Conservation (phyloP, 2,797 vertebrate genomes). For the Enteromius afrohamiltoni region DNA sequence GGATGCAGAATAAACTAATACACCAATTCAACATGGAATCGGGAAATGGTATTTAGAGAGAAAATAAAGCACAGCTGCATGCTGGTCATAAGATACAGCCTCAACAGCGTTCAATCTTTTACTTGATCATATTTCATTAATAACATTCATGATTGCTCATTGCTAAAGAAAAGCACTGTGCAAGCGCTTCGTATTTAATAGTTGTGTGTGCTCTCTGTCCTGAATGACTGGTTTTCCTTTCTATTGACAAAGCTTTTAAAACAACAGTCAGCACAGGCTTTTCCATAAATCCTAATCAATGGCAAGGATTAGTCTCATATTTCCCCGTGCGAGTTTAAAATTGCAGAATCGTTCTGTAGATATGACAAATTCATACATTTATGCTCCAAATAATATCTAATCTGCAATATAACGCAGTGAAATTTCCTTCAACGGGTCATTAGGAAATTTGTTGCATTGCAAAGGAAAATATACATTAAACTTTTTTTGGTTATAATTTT, state of each 20-base stretch:
- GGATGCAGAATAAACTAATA: conserved; percentile 63
- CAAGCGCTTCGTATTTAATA: conserved; percentile 54
- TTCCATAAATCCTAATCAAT: conserved; percentile 29
- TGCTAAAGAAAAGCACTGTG: conserved; percentile 26
- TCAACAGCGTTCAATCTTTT: background rate
- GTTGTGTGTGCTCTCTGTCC: conserved; percentile 53
- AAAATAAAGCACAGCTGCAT: background rate
- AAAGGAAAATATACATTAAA: background rate
- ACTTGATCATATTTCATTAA: background rate
- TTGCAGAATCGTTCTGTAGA: background rate
- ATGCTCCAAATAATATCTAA: background rate
- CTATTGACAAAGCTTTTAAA: conserved; percentile 47
- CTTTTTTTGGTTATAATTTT: too few relatives aligned
- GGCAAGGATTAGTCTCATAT: conserved; percentile 30
- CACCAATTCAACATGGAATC: conserved; percentile 51
- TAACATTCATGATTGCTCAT: background rate
- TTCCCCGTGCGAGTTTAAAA: conserved; percentile 8
- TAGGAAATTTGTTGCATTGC: background rate
- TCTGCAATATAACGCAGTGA: background rate
- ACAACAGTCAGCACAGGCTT: conserved; percentile 33
- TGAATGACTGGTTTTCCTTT: conserved; percentile 69
- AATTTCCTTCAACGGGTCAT: background rate
- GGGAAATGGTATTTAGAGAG: background rate
- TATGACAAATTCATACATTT: background rate
- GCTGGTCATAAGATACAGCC: background rate